Evolutionary conservation across 2,113 vertebrate species (phyloP).

Genomic region (Sisor rabdophorus): DNA sequence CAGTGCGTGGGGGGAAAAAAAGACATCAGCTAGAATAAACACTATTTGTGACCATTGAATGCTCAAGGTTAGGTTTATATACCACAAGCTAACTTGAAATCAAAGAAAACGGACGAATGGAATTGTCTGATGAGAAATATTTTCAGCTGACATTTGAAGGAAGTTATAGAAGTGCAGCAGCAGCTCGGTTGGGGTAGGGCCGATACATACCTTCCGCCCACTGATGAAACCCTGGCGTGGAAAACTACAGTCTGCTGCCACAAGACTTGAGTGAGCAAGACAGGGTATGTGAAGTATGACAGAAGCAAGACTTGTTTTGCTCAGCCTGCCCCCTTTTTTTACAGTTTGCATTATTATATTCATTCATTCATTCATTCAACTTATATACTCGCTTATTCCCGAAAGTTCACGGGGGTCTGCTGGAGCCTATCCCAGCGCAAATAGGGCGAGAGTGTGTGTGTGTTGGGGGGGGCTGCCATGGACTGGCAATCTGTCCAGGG

Average conservation of each 20-base stretch:
- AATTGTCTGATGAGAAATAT: neutral
- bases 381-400: too few relatives aligned
- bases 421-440: too few relatives aligned
- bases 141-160: neutral
- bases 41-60: neutral
- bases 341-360: too few relatives aligned
- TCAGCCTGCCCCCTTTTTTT: too few relatives aligned
- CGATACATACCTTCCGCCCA: neutral
- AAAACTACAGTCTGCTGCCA: conserved; percentile 12
- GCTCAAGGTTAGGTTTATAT: neutral
- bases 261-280: neutral
- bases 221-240: neutral
- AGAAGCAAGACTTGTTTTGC: too few relatives aligned
- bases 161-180: neutral
- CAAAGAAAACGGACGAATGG: neutral
- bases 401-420: too few relatives aligned
- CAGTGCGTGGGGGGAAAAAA: neutral
- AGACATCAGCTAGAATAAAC: neutral
- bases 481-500: too few relatives aligned
- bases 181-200: neutral
- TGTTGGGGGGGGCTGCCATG: too few relatives aligned
- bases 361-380: too few relatives aligned
- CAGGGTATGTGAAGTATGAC: neutral
- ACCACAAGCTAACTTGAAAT: neutral
- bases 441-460: too few relatives aligned